phyloP scores from a whole-genome alignment of 2,888 invertebrate genomes.

The Micoletzkya japonica region DNA sequence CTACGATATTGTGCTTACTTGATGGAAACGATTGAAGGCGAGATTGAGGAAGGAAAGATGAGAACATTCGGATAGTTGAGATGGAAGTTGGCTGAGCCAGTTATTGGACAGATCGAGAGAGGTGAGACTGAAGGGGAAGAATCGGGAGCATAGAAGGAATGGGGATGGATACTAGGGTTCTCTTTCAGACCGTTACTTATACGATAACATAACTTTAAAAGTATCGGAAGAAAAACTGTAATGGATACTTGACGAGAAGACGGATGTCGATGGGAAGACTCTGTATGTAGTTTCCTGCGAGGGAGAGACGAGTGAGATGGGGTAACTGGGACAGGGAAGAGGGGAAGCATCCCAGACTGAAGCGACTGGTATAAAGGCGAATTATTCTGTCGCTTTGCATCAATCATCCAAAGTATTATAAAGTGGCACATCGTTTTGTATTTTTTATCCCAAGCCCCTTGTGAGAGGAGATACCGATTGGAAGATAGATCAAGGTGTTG shows the following conservation, averaged over 20 bases:
- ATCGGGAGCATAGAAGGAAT: too few relatives aligned
- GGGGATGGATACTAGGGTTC: too few relatives aligned
- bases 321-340: conserved; percentile 26
- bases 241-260: conserved; percentile 17
- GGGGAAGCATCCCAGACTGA: conserved; percentile 26
- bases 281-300: conserved; percentile 17
- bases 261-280: conserved; percentile 21
- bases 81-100: conserved; percentile 44
- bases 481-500: conserved; percentile 27
- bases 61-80: conserved; percentile 39
- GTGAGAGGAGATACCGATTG: conserved; percentile 16
- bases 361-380: too few relatives aligned
- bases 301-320: conserved; percentile 25
- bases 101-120: conserved; percentile 53
- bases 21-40: conserved; percentile 51
- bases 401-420: too few relatives aligned
- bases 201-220: background rate
- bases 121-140: conserved; percentile 36
- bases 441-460: too few relatives aligned
- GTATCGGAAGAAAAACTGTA: too few relatives aligned
- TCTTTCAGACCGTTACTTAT: too few relatives aligned
- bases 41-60: conserved; percentile 43
- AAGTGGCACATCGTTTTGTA: too few relatives aligned
- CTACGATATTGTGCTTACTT: conserved; percentile 29
- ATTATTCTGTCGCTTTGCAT: too few relatives aligned